Base-by-base conservation (phyloP, 2,113 vertebrate species). In the Ophiodon elongatus region DNA sequence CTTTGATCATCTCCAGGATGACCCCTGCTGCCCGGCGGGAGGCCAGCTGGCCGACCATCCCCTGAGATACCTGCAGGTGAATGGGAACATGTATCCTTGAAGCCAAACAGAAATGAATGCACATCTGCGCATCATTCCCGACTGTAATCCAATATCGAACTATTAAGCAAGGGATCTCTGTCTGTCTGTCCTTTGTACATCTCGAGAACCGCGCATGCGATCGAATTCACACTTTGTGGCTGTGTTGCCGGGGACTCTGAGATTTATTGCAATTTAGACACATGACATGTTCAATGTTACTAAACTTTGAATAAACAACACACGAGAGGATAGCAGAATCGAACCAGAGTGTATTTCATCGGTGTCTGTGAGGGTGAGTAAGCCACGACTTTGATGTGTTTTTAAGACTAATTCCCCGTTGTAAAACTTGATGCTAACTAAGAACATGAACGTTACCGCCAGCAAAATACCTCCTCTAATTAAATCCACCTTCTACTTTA, bases 1-100 rank as follows among this genome's bases (percentile, higher is more conserved):
- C 97, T 84, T 97, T 97, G 91, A 98, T 98, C 97, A 98, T 98
- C 93, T 98, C 97, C 79, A 98, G 92, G 56, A 98, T 96, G 85
- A 98, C 93, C 0, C 97, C 97, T 0, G 97, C 97, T 0, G 97
- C 97, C 19, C 97, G 94, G 21, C 97, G 96, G 10, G 97, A 96
- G 1, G 96, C 97, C 92, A 98, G 92, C 93, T 98, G 97, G 2
- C 97, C 97, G 11, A 98, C 97, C 97, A 98, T 97, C 29, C 97
- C 97, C 92, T 98, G 97, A 13, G 97, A 98, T 50, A 97, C 97
- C 97, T 98, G 89, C 4, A 54, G n/a, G 68, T 35, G 50, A 56
- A 79, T 0, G 73, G 6, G 35, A 84, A 68, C n/a, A 76, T 31
- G 23, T 35, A 39, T 56, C 7, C 15, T 50, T 76, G 23, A 82